Conservation (phyloP, 2,888 invertebrate genomes). For the Ischnus inquisitorius region DNA sequence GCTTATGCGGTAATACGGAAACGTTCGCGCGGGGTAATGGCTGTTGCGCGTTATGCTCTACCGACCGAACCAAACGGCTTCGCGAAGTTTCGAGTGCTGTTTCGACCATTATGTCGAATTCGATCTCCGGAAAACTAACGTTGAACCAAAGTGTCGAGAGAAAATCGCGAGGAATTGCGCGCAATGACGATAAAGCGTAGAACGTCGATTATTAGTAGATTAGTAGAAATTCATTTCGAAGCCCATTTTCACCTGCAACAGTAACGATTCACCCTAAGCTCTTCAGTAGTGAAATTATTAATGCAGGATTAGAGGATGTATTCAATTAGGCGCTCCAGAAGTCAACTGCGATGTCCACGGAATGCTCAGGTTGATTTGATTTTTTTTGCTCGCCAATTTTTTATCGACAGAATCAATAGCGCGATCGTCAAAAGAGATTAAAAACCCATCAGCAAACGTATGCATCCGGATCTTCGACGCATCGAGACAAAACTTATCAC, state of each 20-base stretch:
- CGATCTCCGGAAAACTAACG: background rate
- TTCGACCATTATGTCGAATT: background rate
- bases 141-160: background rate
- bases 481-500: background rate
- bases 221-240: too few species aligned
- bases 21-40: background rate
- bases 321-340: too few species aligned
- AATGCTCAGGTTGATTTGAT: too few species aligned
- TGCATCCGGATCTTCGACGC: background rate
- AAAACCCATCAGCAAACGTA: constrained; percentile 3
- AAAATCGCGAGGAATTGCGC: background rate
- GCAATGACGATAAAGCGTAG: background rate
- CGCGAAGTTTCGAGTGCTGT: constrained; percentile 1
- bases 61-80: background rate
- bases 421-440: constrained; percentile 17
- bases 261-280: too few species aligned
- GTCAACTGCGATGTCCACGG: too few species aligned
- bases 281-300: too few species aligned
- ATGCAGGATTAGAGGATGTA: too few species aligned
- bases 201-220: too few species aligned
- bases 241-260: too few species aligned
- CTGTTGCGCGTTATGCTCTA: background rate
- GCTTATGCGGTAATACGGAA: constrained; percentile 3
- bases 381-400: too few species aligned
- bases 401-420: background rate